Evolutionary conservation across 2,888 invertebrate genomes (phyloP), one percentile per base, ranked within the genome.

Genomic region (Hirtodrosophila alboralis): DNA sequence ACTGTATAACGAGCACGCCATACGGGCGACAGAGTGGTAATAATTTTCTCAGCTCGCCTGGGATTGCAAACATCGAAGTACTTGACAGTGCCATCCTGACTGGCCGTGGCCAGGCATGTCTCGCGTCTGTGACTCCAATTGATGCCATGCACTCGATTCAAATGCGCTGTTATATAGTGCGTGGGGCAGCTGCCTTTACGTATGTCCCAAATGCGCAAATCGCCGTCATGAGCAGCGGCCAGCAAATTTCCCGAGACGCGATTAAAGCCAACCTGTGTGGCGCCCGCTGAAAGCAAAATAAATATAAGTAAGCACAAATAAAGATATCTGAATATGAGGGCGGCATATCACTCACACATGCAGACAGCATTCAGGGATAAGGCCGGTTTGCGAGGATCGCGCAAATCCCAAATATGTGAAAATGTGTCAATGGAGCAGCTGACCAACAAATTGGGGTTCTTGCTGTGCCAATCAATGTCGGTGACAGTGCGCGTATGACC

Each of bases 171-270:
- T 77, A 98, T 96, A 83, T 98, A 98, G 87, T 97, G 96, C 2
- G 97, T 93, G 0, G 98, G 98, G 47, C 95, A 93, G 41, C 94
- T 94, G 64, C 95, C 93, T 91, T 97, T 97, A 65, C 98, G 92
- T 75, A 96, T 95, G 90, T 98, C 98, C 98, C 98, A 98, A 71
- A 98, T 94, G 90, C 98, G 95, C 3, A 98, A 94, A 90, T 98
- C 98, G 1, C 97, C 98, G 88, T 98, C 98, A 90, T 98, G 98
- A 3, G 98, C 96, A 36, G 98, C 98, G 1, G 98, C 98, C 69
- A 98, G 92, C 66, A 96, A 92, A 89, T 97, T 93, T 0, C 95
- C 92, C 1, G 95, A 95, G 43, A 96, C 93, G 84, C 95, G 94
- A 89, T 98, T 98, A 95, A 98, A 98, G 84, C 97, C 95, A 1